A percentile compares a stretch with the other conserved stretches of the same genome.
phyloP scores from a whole-genome alignment of 2,888 invertebrate species.

The Drosophila subsilvestris region DNA sequence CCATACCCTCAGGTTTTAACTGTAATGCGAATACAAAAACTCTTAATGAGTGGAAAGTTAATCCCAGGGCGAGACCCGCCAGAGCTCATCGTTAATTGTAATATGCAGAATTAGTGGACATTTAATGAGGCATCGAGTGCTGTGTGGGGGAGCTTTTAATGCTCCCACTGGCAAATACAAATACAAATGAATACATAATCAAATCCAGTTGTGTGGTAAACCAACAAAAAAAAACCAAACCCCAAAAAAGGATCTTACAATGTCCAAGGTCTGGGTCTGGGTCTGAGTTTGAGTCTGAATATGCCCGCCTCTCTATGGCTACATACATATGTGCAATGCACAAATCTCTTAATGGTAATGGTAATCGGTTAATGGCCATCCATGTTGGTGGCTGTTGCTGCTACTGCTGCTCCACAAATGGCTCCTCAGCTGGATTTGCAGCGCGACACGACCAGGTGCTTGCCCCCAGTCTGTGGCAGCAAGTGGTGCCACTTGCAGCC shows the following conservation, averaged over 20 bases:
- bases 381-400: neutral
- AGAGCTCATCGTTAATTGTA: constrained; percentile 19
- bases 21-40: constrained; percentile 46
- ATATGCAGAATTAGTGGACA: constrained; percentile 26
- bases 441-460: constrained; percentile 63
- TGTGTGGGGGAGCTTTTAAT: too few relatives aligned
- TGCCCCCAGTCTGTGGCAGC: constrained; percentile 59
- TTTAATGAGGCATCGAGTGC: constrained; percentile 23
- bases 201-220: neutral
- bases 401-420: constrained; percentile 54
- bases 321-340: neutral
- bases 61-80: constrained; percentile 11
- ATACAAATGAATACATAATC: neutral
- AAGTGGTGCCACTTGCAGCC: constrained; percentile 4
- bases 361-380: constrained; percentile 28
- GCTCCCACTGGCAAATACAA: too few relatives aligned
- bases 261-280: constrained; percentile 14
- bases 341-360: neutral
- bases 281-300: too few relatives aligned
- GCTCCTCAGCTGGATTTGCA: constrained; percentile 24
- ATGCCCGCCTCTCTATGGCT: neutral
- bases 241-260: constrained; percentile 5
- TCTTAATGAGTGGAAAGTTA: constrained; percentile 58
- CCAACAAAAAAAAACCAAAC: too few relatives aligned
- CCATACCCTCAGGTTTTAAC: neutral